These are phyloP conservation scores for Nannoperca australis DNA, from an alignment of 2,797 vertebrate species.

Conservation along the genomic window DNA sequence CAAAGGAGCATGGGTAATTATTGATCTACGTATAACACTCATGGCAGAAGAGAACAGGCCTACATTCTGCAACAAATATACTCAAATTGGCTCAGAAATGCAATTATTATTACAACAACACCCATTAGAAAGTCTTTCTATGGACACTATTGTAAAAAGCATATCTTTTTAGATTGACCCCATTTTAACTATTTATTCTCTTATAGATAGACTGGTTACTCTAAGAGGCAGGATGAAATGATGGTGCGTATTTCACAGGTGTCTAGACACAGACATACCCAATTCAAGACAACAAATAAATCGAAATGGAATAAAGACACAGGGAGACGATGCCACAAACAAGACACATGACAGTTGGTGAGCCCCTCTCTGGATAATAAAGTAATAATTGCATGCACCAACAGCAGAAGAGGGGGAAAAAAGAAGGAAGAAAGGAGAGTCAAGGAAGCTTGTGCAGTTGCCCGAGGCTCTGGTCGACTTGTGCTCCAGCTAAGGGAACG, in stretches of 20 bases:
- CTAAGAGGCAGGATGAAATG: constrained; percentile 88
- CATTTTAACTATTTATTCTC: constrained; percentile 71
- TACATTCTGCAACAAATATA: constrained; percentile 85
- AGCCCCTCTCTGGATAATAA: constrained; percentile 77
- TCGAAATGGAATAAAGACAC: constrained; percentile 72
- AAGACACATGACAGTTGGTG: constrained; percentile 83
- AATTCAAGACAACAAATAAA: constrained; percentile 68
- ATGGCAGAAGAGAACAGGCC: constrained; percentile 84
- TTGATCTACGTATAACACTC: constrained; percentile 86
- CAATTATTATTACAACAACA: constrained; percentile 78
- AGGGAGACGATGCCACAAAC: constrained; percentile 80
- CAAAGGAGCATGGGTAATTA: constrained; percentile 90
- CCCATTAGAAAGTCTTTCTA: constrained; percentile 76
- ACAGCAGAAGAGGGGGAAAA: constrained; percentile 80
- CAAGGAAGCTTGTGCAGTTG: constrained; percentile 90
- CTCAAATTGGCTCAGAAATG: constrained; percentile 80
- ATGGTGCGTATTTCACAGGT: constrained; percentile 79
- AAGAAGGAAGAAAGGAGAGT: constrained; percentile 87
- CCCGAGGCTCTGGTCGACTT: constrained; percentile 87
- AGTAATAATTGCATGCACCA: constrained; percentile 87
- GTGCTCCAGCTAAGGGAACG: constrained; percentile 83
- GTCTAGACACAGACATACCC: constrained; percentile 73
- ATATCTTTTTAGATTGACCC: constrained; percentile 82
- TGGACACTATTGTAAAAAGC: constrained; percentile 58
- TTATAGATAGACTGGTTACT: constrained; percentile 75